Base-by-base conservation (phyloP, 2,888 invertebrate species). In the Mimas tiliae region DNA sequence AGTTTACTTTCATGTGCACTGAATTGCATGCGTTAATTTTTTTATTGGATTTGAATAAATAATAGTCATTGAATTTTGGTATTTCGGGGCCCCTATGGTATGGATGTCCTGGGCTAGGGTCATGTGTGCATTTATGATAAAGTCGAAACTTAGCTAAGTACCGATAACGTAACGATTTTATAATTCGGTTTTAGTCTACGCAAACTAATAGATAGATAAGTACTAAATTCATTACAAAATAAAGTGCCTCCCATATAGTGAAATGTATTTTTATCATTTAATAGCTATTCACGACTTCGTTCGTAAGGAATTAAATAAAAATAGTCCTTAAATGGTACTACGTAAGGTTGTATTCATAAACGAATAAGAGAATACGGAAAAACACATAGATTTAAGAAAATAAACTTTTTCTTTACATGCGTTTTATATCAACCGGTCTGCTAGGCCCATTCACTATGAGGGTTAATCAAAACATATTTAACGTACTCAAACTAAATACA, bases 161-260 rank as follows among this genome's bases (percentile, higher is more conserved):
- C 16, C 12, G 38, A 52, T 21, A n/a, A 62, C 45, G 34, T 12
- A 19, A 53, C 21, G 27, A n/a, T 21, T 63, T 50, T 45, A 9
- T 9, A 38, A 45, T 50, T 58, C 19, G 38, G 16, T 55, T 27
- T 27, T 47, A 45, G 33, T 64, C 12, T 58, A 63, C 47, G 47
- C 27, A 27, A 47, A 62, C 42, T 45, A 48, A 45, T 63, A 48
- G 48, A 47, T 62, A 62, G 27, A 0, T 63, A 47, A 63, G 62
- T 63, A 48, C 45, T 63, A 63, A 55, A 63, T 55, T 68, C 42
- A 69, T 69, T 67, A 69, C 65, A 72, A 73, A 72, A 68, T 67
- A 63, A 71, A 78, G 78, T 78, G 78, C 78, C 78, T 78, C 71
- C 65, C 68, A 55, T 52, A 34, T 70, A 74, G 55, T 65, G 55